Conservation (phyloP, 1,140 invertebrate species). For the Neelides sp. region DNA sequence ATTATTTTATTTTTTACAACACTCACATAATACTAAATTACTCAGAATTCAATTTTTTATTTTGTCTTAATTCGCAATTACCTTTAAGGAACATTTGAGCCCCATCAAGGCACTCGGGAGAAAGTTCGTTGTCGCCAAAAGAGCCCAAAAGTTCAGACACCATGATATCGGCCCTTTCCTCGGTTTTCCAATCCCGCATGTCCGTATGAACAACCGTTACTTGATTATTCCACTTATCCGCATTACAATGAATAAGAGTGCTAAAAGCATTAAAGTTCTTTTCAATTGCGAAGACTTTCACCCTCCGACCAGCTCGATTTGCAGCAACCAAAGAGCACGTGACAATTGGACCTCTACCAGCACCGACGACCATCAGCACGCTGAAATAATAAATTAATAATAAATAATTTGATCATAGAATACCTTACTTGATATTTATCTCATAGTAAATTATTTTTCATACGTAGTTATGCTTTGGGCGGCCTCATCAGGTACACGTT, state of each 20-base stretch:
- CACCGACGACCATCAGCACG: slow-evolving; percentile 84
- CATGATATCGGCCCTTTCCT: slow-evolving; percentile 81
- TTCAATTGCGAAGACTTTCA: slow-evolving; percentile 86
- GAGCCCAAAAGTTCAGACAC: slow-evolving; percentile 94
- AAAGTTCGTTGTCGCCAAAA: slow-evolving; percentile 97
- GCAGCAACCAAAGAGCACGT: slow-evolving; percentile 69
- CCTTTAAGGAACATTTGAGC: slow-evolving; percentile 76
- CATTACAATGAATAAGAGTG: slow-evolving; percentile 65
- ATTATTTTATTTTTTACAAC: slow-evolving; percentile 9
- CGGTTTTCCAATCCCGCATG: slow-evolving; percentile 73
- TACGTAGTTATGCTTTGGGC: neutral
- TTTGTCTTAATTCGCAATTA: slow-evolving; percentile 31
- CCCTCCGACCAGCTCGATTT: slow-evolving; percentile 45
- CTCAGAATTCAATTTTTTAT: neutral
- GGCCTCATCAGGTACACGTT: slow-evolving; percentile 35
- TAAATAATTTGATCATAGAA: neutral
- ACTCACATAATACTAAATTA: slow-evolving; percentile 10
- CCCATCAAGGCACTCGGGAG: slow-evolving; percentile 95
- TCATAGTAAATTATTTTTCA: neutral
- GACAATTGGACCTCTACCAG: slow-evolving; percentile 89
- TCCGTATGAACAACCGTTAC: slow-evolving; percentile 69
- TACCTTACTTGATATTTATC: neutral
- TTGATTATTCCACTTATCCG: slow-evolving; percentile 66
- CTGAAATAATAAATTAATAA: slow-evolving; percentile 29
- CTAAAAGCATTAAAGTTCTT: slow-evolving; percentile 96